Percentiles rank a stretch among this genome's conserved stretches.
Conservation (phyloP, 2,797 vertebrate genomes). For the Sebastes cheni region DNA sequence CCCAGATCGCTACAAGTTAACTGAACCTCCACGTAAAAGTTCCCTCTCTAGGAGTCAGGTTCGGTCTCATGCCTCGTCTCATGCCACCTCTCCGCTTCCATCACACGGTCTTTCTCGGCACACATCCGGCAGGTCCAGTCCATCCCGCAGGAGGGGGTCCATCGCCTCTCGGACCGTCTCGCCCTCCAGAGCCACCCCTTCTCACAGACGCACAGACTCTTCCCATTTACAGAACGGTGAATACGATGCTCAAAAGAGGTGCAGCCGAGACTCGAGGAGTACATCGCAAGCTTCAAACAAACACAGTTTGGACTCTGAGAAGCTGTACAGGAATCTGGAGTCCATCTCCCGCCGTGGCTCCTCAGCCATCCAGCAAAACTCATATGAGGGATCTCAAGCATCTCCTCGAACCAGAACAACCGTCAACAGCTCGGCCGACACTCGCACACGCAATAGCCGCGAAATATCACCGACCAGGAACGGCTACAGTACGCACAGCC, state of each 20-base stretch:
- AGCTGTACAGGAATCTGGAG: conserved; percentile 82
- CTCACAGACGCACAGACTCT: conserved; percentile 58
- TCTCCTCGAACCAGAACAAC: conserved; percentile 61
- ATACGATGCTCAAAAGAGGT: conserved; percentile 8
- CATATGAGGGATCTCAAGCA: conserved; percentile 56
- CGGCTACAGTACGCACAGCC: conserved; percentile 48
- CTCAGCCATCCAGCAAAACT: conserved; percentile 51
- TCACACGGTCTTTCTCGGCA: conserved; percentile 67
- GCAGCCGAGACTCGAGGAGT: conserved; percentile 48
- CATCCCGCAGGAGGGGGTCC: conserved; percentile 69
- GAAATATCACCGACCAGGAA: conserved; percentile 73
- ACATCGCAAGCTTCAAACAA: conserved; percentile 75
- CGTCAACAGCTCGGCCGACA: conserved; percentile 57
- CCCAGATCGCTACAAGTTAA: conserved; percentile 70
- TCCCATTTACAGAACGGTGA: conserved; percentile 53
- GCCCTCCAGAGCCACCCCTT: conserved; percentile 50
- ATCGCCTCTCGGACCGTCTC: conserved; percentile 53
- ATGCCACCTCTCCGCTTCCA: conserved; percentile 56
- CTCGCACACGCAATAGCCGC: conserved; percentile 62
- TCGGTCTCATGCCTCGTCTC: conserved; percentile 63
- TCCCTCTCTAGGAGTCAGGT: conserved; percentile 63
- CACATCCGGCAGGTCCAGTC: conserved; percentile 78
- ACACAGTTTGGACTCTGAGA: conserved; percentile 83
- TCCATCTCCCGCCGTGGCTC: conserved; percentile 76
- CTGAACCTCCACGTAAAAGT: conserved; percentile 53